These are phyloP conservation scores for Microctonus brassicae DNA, from an alignment of 2,888 invertebrate species.

Conservation along the genomic window DNA sequence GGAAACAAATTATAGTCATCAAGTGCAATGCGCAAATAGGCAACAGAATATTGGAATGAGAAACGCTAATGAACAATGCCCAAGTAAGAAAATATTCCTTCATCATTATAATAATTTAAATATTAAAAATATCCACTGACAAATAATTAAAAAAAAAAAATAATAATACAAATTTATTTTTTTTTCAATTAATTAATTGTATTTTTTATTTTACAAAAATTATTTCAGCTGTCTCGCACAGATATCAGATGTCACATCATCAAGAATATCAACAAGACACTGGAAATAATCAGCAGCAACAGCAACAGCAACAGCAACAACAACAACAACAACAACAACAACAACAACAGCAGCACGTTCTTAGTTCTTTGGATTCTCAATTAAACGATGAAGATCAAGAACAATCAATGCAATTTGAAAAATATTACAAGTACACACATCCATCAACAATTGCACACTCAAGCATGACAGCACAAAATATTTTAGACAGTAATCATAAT, in stretches of 20 bases:
- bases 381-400: conserved; percentile 61
- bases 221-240: conserved; percentile 60
- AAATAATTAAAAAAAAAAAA: no score
- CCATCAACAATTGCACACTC: conserved; percentile 54
- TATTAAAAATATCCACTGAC: no score
- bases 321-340: conserved; percentile 40
- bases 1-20: conserved; percentile 61
- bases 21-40: conserved; percentile 61
- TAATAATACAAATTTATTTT: conserved; percentile 10
- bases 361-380: conserved; percentile 59
- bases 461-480: conserved; percentile 60
- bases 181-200: not conserved
- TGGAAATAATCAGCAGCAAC: not conserved
- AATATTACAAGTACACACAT: conserved; percentile 65
- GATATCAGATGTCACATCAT: conserved; percentile 65
- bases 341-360: conserved; percentile 57
- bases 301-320: not conserved
- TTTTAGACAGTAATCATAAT: conserved; percentile 74
- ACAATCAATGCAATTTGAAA: conserved; percentile 63
- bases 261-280: conserved; percentile 67
- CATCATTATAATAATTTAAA: no score
- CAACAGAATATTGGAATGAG: conserved; percentile 67
- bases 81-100: conserved; percentile 55
- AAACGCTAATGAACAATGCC: conserved; percentile 64
- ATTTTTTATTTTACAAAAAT: conserved; percentile 18